Evolutionary conservation across 2,888 invertebrate species (phyloP), one percentile per base, ranked within the genome.

Genomic region (Polydrusus cervinus): DNA sequence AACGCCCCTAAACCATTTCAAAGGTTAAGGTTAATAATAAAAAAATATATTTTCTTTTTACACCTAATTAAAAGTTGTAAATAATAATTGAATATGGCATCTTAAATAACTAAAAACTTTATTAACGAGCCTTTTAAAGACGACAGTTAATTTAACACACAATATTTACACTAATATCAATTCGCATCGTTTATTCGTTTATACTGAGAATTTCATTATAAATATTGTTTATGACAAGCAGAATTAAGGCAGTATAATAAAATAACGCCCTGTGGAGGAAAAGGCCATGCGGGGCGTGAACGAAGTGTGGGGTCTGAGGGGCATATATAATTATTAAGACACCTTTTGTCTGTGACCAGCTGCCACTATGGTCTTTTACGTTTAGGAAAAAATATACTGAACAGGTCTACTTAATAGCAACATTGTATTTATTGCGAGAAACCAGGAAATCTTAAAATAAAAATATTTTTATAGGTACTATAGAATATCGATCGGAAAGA

Each of bases 281-380:
- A 85, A 85, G 84, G 84, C 82, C 80, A 83, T 74, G 78, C 83
- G 82, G 84, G 87, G 87, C 87, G 87, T 86, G 86, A 87, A 83
- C 86, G 77, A 83, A 84, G 84, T 86, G 86, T 87, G 87, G 85
- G 87, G 86, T 86, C 86, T 79, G 80, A 83, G 83, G 84, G 84
- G 84, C 85, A 84, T 83, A 80, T 85, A 85, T 87, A 87, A 87
- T 87, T 86, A 86, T 81, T 81, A 81, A 84, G 84, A 85, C 87
- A 87, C 85, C 86, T 86, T 86, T 86, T 84, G 84, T 85, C 79
- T 79, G 81, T 53, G 76, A 78, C 83, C 86, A 86, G 85, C 86
- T 86, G 86, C 85, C 85, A 84, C 83, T 83, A 83, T 81, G 77
- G 81, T 80, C 76, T 82, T 49, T 38, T 43, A 47, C 49, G 71